phyloP scores from a whole-genome alignment of 2,888 invertebrate genomes.

The Megamerina dolium region DNA sequence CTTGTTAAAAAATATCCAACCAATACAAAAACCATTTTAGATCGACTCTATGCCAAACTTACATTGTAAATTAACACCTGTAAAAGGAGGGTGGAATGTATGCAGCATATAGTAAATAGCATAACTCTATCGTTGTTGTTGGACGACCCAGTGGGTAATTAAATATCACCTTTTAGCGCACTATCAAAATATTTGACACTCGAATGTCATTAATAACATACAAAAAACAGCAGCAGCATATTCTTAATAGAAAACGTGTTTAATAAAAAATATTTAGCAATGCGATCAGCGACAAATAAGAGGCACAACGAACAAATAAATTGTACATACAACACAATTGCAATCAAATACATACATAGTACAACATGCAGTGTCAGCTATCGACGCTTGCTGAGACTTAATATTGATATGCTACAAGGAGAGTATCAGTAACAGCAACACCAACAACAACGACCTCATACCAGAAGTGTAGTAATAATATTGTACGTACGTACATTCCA shows the following conservation, averaged over 20 bases:
- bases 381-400: conserved; percentile 32
- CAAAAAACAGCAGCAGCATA: conserved; percentile 5
- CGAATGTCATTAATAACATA: conserved; percentile 27
- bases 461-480: too few species aligned
- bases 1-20: too few species aligned
- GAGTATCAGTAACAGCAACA: conserved; percentile 8
- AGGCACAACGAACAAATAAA: too few species aligned
- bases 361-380: conserved; percentile 36
- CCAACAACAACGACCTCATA: conserved; percentile 13
- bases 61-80: too few species aligned
- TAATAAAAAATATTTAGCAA: conserved; percentile 7
- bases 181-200: conserved; percentile 27
- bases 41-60: too few species aligned
- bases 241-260: too few species aligned
- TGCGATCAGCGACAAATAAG: conserved; percentile 2
- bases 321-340: neutral
- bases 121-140: too few species aligned
- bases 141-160: too few species aligned
- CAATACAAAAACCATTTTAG: too few species aligned
- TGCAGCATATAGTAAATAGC: too few species aligned
- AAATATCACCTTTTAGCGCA: conserved; percentile 2
- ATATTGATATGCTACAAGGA: conserved; percentile 29
- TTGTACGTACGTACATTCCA: too few species aligned
- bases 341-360: conserved; percentile 9
- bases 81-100: too few species aligned